Percentiles rank a stretch among this genome's conserved stretches.
Evolutionary conservation across 2,797 vertebrate species (phyloP).

Genomic region (Sebastes minor): DNA sequence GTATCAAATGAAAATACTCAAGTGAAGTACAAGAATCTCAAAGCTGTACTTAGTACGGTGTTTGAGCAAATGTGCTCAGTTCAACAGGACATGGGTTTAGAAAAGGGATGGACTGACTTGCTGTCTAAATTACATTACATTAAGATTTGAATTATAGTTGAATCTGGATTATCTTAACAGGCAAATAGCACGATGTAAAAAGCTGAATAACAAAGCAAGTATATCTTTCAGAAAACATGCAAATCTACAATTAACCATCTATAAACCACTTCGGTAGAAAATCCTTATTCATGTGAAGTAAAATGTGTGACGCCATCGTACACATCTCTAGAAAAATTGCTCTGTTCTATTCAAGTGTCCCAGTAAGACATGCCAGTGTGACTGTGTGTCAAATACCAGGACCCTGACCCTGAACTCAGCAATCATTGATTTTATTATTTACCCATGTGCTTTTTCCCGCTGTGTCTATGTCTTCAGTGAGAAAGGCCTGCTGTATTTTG

Average conservation of each 20-base stretch:
- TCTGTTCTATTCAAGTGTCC: neutral
- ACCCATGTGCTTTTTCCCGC: neutral
- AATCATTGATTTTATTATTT: neutral
- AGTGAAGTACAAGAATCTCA: neutral
- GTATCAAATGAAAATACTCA: neutral
- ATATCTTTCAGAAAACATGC: neutral
- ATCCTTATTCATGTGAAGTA: neutral
- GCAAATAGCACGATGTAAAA: neutral
- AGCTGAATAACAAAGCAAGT: neutral
- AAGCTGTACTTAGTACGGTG: neutral
- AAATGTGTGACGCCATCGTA: neutral
- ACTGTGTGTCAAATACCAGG: neutral
- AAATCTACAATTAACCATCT: no score
- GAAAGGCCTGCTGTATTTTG: neutral
- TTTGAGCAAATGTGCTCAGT: neutral
- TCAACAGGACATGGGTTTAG: neutral
- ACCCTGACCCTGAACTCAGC: neutral
- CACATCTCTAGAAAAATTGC: neutral
- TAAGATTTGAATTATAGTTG: neutral
- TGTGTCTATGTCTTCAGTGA: neutral
- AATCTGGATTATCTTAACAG: neutral
- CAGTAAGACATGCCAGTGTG: no score
- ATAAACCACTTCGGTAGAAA: neutral
- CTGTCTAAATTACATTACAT: neutral
- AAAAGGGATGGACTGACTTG: neutral